phyloP scores from a whole-genome alignment of 2,797 vertebrate genomes.

The Cyprinodon diabolis region DNA sequence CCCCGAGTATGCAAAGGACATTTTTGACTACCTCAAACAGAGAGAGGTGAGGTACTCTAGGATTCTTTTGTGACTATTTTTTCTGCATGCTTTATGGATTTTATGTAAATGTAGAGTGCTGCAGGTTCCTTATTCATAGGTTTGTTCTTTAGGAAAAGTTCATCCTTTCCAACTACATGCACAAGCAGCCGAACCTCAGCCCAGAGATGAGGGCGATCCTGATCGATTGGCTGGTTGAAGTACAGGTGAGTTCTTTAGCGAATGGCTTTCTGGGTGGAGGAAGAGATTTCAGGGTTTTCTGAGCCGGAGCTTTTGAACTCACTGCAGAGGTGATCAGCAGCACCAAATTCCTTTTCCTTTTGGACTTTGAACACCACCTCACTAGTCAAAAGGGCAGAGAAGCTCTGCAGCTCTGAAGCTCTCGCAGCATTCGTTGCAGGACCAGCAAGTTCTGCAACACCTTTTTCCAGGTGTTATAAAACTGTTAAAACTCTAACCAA shows the following conservation, averaged over 20 bases:
- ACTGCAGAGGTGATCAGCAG: no score
- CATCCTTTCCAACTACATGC: slow-evolving; percentile 86
- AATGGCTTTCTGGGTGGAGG: no score
- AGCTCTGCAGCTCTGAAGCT: no score
- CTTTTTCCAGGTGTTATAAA: no score
- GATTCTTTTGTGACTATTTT: not conserved
- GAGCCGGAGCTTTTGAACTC: not conserved
- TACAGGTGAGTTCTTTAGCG: slow-evolving; percentile 83
- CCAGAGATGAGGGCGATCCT: slow-evolving; percentile 90
- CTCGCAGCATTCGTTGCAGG: no score
- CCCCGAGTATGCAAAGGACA: slow-evolving; percentile 87
- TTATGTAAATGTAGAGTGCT: not conserved
- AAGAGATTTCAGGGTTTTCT: not conserved
- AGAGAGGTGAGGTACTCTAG: slow-evolving; percentile 84
- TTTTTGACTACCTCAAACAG: slow-evolving; percentile 88
- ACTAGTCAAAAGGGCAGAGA: no score
- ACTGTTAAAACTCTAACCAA: no score
- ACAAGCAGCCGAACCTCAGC: slow-evolving; percentile 84
- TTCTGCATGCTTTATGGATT: not conserved
- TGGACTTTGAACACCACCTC: no score
- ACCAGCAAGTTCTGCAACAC: no score
- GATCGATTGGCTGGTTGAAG: slow-evolving; percentile 96
- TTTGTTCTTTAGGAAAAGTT: slow-evolving; percentile 85
- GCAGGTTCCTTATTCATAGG: not conserved
- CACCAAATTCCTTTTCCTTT: no score